Percentiles rank a stretch among this genome's conserved stretches.
Evolutionary conservation across 2,797 vertebrate genomes (phyloP).

Genomic region (Taenioides sp.): DNA sequence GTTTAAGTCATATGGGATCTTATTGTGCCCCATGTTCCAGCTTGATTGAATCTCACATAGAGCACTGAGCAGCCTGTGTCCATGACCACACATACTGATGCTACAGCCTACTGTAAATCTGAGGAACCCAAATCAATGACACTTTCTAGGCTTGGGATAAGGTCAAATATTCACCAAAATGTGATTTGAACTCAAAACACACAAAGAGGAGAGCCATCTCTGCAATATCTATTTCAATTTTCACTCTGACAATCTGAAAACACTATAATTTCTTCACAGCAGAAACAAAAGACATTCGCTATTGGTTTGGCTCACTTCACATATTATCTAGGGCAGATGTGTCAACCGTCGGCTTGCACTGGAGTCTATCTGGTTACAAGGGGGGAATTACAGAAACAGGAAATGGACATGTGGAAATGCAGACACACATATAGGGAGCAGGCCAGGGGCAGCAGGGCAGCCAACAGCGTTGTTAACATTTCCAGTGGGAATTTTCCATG

Average conservation of each 20-base stretch:
- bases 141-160: constrained; percentile 44
- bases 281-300: constrained; percentile 12
- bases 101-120: constrained; percentile 10
- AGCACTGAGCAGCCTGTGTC: constrained; percentile 16
- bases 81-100: constrained; percentile 56
- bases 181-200: constrained; percentile 11
- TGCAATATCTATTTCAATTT: constrained; percentile 37
- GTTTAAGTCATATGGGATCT: constrained; percentile 17
- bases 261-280: constrained; percentile 48
- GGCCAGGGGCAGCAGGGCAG: constrained; percentile 13
- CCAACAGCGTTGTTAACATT: constrained; percentile 27
- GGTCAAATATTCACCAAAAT: constrained; percentile 48
- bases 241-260: constrained; percentile 40
- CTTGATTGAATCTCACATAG: constrained; percentile 42
- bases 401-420: constrained; percentile 40
- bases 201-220: neutral
- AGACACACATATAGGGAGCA: constrained; percentile 19
- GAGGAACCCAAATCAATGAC: constrained; percentile 36
- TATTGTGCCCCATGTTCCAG: constrained; percentile 35
- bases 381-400: constrained; percentile 38
- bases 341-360: constrained; percentile 32
- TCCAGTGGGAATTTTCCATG: constrained; percentile 31
- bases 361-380: constrained; percentile 29
- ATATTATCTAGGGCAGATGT: constrained; percentile 53
- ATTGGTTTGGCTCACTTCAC: constrained; percentile 33